phyloP scores from a whole-genome alignment of 2,888 invertebrate genomes.

The Muschampia plurimacula region DNA sequence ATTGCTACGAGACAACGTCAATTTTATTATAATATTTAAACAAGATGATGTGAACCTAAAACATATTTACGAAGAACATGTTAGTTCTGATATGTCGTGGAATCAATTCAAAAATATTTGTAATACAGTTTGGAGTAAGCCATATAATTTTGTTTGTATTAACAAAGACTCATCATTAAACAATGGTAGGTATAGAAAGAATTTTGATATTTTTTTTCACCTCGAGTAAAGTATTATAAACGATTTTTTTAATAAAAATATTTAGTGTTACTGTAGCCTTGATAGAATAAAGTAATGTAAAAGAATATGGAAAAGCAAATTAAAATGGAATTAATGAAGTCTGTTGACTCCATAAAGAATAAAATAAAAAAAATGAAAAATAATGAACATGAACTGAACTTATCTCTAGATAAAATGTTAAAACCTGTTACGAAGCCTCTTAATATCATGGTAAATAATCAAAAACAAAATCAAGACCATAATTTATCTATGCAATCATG shows the following conservation, averaged over 20 bases:
- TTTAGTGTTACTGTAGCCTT: background rate
- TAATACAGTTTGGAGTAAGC: background rate
- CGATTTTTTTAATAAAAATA: background rate
- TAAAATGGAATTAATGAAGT: too few relatives aligned
- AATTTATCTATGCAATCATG: conserved; percentile 12
- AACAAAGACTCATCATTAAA: background rate
- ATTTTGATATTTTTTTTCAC: background rate
- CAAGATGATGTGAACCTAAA: background rate
- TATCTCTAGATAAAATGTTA: too few relatives aligned
- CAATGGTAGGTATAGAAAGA: background rate
- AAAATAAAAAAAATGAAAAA: background rate
- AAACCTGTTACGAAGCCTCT: too few relatives aligned
- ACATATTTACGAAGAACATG: background rate
- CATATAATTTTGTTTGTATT: background rate
- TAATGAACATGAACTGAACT: background rate
- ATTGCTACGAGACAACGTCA: conserved; percentile 49
- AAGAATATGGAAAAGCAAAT: too few relatives aligned
- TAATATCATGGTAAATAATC: conserved; percentile 8
- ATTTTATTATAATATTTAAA: conserved; percentile 41
- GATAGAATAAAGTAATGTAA: background rate
- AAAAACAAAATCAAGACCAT: conserved; percentile 13
- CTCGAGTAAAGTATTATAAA: background rate
- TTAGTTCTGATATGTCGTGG: background rate
- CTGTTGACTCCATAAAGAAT: too few relatives aligned
- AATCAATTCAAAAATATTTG: background rate